Conservation (phyloP, 92 coral and sea anemone genomes). For the Umimayanthus kanabou region DNA sequence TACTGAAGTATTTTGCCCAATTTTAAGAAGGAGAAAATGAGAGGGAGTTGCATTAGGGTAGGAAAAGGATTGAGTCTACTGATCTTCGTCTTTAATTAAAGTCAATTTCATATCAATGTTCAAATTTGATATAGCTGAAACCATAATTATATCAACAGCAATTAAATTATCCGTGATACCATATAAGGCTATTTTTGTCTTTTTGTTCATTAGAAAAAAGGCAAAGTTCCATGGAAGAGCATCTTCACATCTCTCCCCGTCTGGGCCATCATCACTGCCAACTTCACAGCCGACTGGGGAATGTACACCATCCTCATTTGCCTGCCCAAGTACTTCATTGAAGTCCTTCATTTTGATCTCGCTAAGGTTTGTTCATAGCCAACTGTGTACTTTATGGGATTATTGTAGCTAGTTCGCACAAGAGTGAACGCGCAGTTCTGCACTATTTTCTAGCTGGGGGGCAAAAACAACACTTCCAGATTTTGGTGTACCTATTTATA, state of each 20-base stretch:
- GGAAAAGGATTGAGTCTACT: background rate
- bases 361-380: conserved; percentile 75
- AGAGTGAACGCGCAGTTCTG: background rate
- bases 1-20: too few species aligned
- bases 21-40: too few species aligned
- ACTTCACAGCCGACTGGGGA: conserved; percentile 99
- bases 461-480: too few species aligned
- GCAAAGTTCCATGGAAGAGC: conserved; percentile 86
- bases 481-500: too few species aligned
- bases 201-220: conserved; percentile 42
- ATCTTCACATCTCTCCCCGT: conserved; percentile 90
- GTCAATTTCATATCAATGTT: background rate
- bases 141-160: too few species aligned
- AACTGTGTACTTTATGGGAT: too few species aligned
- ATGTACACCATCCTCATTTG: conserved; percentile 98
- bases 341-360: conserved; percentile 92
- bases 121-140: background rate
- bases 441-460: too few species aligned
- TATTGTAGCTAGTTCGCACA: background rate
- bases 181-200: background rate
- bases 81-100: background rate
- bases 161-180: background rate
- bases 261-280: conserved; percentile 96
- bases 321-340: conserved; percentile 95
- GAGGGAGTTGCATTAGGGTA: background rate